These are phyloP conservation scores for Percina caprodes DNA, from an alignment of 2,113 vertebrate genomes.

Conservation along the genomic window DNA sequence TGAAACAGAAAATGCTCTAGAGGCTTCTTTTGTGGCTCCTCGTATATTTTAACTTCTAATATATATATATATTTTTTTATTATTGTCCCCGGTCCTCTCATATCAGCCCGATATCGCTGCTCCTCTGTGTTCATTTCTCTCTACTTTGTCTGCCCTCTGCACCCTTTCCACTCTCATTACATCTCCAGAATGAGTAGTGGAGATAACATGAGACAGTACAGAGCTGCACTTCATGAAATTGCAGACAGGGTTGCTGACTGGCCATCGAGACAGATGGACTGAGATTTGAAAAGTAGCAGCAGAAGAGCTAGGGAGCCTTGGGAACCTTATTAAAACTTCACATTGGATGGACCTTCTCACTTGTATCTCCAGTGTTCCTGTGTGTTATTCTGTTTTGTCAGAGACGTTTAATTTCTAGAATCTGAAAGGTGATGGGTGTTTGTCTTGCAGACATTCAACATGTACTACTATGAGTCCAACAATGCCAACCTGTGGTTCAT, in stretches of 20 bases:
- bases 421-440: slow-evolving; percentile 19
- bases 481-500: slow-evolving; percentile 87
- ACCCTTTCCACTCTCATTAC: slow-evolving; percentile 52
- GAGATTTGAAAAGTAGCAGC: slow-evolving; percentile 41
- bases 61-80: slow-evolving; percentile 25
- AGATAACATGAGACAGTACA: slow-evolving; percentile 34
- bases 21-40: slow-evolving; percentile 35
- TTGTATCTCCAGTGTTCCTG: not conserved
- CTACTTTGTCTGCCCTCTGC: slow-evolving; percentile 36
- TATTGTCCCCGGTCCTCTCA: slow-evolving; percentile 31
- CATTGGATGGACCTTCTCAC: slow-evolving; percentile 26
- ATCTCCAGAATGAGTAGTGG: slow-evolving; percentile 53
- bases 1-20: slow-evolving; percentile 29
- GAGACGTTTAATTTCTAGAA: not conserved
- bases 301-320: slow-evolving; percentile 18
- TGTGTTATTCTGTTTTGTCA: slow-evolving; percentile 9
- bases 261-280: slow-evolving; percentile 50
- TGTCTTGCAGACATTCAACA: slow-evolving; percentile 86
- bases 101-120: slow-evolving; percentile 43
- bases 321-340: slow-evolving; percentile 47
- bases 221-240: slow-evolving; percentile 32
- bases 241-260: slow-evolving; percentile 37
- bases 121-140: slow-evolving; percentile 49
- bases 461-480: slow-evolving; percentile 89
- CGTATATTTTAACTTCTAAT: slow-evolving; percentile 47